phyloP scores from a whole-genome alignment of 2,113 vertebrate species.

The Neodon shergylaensis region DNA sequence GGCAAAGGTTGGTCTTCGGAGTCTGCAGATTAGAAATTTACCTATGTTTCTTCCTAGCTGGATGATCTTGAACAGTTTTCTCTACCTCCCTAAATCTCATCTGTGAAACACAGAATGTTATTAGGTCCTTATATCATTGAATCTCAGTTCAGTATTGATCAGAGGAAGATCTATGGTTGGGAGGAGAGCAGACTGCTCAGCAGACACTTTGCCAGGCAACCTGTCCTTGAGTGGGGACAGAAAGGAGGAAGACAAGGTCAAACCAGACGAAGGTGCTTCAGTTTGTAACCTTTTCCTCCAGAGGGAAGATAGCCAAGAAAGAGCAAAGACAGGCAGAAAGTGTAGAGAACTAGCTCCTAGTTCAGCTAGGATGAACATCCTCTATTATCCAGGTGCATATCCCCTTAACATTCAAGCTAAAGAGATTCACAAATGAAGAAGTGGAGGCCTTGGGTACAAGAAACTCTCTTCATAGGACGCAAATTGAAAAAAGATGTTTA shows the following conservation, averaged over 20 bases:
- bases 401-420: background rate
- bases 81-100: conserved; percentile 66
- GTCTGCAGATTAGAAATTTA: background rate
- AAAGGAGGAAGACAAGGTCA: background rate
- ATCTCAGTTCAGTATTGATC: conserved; percentile 50
- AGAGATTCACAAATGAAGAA: too few relatives aligned
- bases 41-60: background rate
- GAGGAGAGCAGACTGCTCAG: conserved; percentile 22
- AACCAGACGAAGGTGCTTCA: background rate
- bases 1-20: background rate
- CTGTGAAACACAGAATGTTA: conserved; percentile 39
- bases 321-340: conserved; percentile 15
- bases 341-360: background rate
- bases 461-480: background rate
- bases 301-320: background rate
- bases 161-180: conserved; percentile 48
- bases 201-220: conserved; percentile 9
- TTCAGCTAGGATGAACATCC: background rate
- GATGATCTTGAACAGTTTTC: conserved; percentile 19
- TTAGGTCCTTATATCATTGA: conserved; percentile 56
- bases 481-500: conserved; percentile 16
- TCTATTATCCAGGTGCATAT: background rate
- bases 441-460: background rate
- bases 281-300: background rate
- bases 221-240: background rate